Conservation (phyloP, 1,140 invertebrate species). For the Rhagoletis pomonella region DNA sequence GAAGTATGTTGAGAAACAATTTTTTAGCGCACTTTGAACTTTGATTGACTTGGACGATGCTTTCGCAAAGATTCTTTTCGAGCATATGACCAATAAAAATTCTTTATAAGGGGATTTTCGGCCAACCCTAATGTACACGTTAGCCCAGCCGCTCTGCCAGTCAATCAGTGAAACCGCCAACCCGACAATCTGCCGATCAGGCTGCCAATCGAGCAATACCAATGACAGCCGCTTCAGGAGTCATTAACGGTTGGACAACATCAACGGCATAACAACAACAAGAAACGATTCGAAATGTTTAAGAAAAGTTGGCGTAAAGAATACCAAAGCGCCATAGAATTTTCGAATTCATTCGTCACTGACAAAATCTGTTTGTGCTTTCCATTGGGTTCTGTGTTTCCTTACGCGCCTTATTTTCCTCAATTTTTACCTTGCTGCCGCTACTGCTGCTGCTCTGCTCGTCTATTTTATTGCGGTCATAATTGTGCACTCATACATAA, state of each 20-base stretch:
- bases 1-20: too few relatives aligned
- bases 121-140: too few relatives aligned
- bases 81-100: too few relatives aligned
- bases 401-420: background rate
- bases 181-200: too few relatives aligned
- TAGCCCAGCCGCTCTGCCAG: too few relatives aligned
- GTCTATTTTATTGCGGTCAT: background rate
- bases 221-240: conserved; percentile 20
- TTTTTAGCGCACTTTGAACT: too few relatives aligned
- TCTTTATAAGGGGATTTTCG: too few relatives aligned
- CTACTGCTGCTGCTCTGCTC: background rate
- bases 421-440: conserved; percentile 1
- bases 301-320: background rate
- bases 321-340: background rate
- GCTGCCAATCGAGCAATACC: background rate
- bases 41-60: too few relatives aligned
- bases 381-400: background rate
- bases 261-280: background rate
- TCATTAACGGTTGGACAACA: conserved; percentile 15
- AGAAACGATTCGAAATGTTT: background rate
- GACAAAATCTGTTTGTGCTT: background rate
- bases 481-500: background rate
- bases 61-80: too few relatives aligned
- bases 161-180: too few relatives aligned
- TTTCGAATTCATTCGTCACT: background rate